phyloP scores from a whole-genome alignment of 2,888 invertebrate species.

The Rhopalosiphum nymphaeae region DNA sequence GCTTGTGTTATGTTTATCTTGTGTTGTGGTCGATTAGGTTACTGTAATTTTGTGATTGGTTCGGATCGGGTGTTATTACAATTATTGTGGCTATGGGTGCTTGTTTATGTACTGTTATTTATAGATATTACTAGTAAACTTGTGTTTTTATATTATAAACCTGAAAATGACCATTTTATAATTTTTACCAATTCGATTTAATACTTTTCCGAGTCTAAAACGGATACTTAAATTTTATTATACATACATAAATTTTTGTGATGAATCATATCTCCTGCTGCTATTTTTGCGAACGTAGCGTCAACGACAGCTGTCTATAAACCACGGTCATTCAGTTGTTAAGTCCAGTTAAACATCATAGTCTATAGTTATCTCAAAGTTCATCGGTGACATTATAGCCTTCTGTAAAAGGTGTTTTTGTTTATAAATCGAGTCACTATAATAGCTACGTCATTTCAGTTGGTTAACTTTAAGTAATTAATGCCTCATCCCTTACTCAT shows the following conservation, averaged over 20 bases:
- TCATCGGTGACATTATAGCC: not conserved
- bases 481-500: not conserved
- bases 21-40: not conserved
- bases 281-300: not conserved
- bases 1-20: not conserved
- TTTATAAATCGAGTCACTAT: not conserved
- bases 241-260: not conserved
- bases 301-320: not conserved
- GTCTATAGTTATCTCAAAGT: not conserved
- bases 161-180: not conserved
- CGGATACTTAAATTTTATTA: not conserved
- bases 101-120: not conserved
- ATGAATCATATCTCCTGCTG: not conserved
- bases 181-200: not conserved
- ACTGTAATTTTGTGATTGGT: not conserved
- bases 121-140: not conserved
- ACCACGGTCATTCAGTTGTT: not conserved
- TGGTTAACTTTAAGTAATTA: not conserved
- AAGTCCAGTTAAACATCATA: not conserved
- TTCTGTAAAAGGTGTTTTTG: not conserved
- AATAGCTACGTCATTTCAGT: not conserved
- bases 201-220: not conserved
- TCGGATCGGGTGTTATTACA: not conserved
- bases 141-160: not conserved
- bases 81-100: not conserved